A percentile compares a stretch with the other conserved stretches of the same genome.
Conservation (phyloP, 2,113 vertebrate species). For the Lepus americanus region DNA sequence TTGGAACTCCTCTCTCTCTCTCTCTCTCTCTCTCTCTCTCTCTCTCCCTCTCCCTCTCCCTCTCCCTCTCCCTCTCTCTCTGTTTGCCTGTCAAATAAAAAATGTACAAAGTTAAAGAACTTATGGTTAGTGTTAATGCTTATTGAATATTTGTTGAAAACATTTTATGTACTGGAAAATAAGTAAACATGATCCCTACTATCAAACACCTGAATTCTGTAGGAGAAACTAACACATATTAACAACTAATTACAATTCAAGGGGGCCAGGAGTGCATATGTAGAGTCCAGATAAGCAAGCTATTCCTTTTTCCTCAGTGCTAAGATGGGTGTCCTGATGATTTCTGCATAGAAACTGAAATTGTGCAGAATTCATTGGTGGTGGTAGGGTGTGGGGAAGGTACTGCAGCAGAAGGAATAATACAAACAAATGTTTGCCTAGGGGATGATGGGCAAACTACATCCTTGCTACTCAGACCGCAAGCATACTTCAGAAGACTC, state of each 20-base stretch:
- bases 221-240: neutral
- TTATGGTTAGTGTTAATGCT: neutral
- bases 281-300: neutral
- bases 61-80: too few species aligned
- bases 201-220: neutral
- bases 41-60: too few species aligned
- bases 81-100: too few species aligned
- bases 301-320: neutral
- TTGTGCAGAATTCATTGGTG: neutral
- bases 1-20: too few species aligned
- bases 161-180: neutral
- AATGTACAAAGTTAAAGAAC: too few species aligned
- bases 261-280: neutral
- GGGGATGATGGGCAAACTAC: neutral
- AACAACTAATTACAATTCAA: neutral
- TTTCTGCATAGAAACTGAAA: neutral
- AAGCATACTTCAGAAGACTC: too few species aligned
- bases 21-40: too few species aligned
- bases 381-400: neutral
- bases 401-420: neutral
- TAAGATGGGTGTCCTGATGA: neutral
- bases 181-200: neutral
- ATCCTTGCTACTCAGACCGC: neutral
- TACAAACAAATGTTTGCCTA: neutral
- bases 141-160: neutral